Conservation (phyloP, 2,797 vertebrate genomes). For the Xiphorhynchus erythropygius region DNA sequence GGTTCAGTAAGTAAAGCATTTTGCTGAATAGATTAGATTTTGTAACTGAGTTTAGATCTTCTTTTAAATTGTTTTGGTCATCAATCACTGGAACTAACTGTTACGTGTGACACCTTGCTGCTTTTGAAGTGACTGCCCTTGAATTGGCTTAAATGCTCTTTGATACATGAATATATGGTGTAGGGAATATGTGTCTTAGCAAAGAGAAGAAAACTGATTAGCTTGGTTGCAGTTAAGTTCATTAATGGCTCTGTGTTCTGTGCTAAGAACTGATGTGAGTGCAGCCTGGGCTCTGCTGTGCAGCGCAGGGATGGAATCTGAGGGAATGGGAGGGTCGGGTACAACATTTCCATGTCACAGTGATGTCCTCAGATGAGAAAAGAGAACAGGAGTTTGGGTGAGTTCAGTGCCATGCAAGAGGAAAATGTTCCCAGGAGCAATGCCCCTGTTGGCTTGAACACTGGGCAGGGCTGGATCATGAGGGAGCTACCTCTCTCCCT, state of each 20-base stretch:
- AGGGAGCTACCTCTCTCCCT: background rate
- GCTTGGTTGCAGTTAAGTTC: background rate
- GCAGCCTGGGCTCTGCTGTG: background rate
- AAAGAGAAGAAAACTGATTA: background rate
- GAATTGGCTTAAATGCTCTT: background rate
- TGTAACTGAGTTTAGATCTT: conserved; percentile 16
- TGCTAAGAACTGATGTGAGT: background rate
- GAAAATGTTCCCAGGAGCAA: fast-evolving
- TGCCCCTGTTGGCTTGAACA: background rate
- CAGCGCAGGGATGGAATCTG: fast-evolving
- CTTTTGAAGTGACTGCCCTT: conserved; percentile 6
- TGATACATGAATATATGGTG: background rate
- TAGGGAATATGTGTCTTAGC: background rate
- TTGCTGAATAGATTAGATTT: conserved; percentile 24
- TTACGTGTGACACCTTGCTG: background rate
- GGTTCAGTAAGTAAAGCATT: conserved; percentile 67
- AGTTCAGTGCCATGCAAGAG: fast-evolving
- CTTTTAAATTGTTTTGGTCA: background rate
- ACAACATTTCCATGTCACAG: fast-evolving
- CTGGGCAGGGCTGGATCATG: background rate
- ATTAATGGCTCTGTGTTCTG: background rate
- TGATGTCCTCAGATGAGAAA: background rate
- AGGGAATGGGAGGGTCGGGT: fast-evolving
- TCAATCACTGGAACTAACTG: conserved; percentile 30
- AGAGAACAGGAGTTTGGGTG: too few relatives aligned